phyloP scores from a whole-genome alignment of 2,888 invertebrate species.

The Unio delphinus region DNA sequence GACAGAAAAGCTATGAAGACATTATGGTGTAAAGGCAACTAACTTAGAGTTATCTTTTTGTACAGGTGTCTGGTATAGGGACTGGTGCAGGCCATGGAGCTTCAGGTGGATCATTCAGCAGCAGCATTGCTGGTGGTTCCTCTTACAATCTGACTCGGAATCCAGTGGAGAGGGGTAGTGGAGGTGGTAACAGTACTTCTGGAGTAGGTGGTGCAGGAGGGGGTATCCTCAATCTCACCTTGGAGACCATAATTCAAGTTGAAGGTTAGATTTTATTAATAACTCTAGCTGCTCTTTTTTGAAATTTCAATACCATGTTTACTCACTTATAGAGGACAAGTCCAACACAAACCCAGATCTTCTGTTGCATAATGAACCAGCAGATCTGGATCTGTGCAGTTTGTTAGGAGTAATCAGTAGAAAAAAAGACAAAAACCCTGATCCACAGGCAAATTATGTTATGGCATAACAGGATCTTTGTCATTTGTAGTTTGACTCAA shows the following conservation, averaged over 20 bases:
- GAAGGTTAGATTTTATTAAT: conserved; percentile 33
- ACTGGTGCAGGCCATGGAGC: conserved; percentile 55
- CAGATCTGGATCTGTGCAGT: too few relatives aligned
- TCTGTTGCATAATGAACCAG: too few relatives aligned
- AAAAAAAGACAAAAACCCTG: too few relatives aligned
- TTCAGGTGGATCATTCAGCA: conserved; percentile 40
- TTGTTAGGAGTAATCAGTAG: too few relatives aligned
- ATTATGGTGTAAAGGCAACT: background rate
- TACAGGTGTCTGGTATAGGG: conserved; percentile 22
- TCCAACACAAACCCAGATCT: too few relatives aligned
- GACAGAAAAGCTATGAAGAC: too few relatives aligned
- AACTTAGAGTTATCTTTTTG: background rate
- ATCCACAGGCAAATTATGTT: too few relatives aligned
- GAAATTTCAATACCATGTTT: too few relatives aligned
- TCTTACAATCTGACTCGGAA: conserved; percentile 41
- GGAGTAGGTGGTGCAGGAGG: conserved; percentile 51
- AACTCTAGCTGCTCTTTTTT: too few relatives aligned
- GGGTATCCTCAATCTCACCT: conserved; percentile 49
- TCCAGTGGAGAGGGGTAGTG: conserved; percentile 50
- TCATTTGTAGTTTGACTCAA: too few relatives aligned
- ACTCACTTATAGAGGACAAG: too few relatives aligned
- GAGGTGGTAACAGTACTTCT: conserved; percentile 41
- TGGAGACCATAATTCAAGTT: conserved; percentile 31
- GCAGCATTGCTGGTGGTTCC: conserved; percentile 33
- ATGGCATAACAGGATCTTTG: too few relatives aligned